These are phyloP conservation scores for Crocidura indochinensis DNA, from an alignment of 2,797 vertebrate species.

Conservation along the genomic window DNA sequence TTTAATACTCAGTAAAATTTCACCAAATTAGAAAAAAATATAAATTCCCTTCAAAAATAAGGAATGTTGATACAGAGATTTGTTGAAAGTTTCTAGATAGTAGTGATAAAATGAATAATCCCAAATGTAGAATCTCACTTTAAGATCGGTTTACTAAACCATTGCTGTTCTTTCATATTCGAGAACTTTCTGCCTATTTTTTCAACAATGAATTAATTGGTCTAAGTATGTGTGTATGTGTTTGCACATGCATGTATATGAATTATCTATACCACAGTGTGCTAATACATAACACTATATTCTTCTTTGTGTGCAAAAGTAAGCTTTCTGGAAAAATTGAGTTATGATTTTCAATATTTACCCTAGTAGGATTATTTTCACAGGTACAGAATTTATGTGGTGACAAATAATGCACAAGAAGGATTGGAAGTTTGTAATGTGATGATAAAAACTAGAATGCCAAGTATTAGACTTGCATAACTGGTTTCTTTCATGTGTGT, in stretches of 20 bases:
- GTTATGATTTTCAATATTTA: background rate
- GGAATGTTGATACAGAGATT: background rate
- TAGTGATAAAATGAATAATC: background rate
- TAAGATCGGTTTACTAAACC: background rate
- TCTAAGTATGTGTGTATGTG: background rate
- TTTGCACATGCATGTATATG: background rate
- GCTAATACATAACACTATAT: background rate
- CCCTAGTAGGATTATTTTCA: background rate
- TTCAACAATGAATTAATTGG: background rate
- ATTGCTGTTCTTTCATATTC: background rate
- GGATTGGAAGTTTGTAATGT: constrained; percentile 2
- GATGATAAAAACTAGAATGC: constrained; percentile 6
- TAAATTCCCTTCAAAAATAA: background rate
- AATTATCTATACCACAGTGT: too few relatives aligned
- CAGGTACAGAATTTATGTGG: background rate
- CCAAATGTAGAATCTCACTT: constrained; percentile 21
- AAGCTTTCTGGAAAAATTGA: constrained; percentile 26
- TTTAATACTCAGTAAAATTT: constrained; percentile 29
- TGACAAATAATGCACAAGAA: constrained; percentile 12
- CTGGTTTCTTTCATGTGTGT: constrained; percentile 1
- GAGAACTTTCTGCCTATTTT: background rate
- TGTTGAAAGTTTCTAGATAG: background rate
- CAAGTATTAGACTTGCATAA: constrained; percentile 26
- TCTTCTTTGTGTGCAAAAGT: background rate
- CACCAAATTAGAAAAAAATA: background rate